Percentiles rank a stretch among this genome's conserved stretches.
phyloP scores from a whole-genome alignment of 2,797 vertebrate species.

The Chelon auratus region DNA sequence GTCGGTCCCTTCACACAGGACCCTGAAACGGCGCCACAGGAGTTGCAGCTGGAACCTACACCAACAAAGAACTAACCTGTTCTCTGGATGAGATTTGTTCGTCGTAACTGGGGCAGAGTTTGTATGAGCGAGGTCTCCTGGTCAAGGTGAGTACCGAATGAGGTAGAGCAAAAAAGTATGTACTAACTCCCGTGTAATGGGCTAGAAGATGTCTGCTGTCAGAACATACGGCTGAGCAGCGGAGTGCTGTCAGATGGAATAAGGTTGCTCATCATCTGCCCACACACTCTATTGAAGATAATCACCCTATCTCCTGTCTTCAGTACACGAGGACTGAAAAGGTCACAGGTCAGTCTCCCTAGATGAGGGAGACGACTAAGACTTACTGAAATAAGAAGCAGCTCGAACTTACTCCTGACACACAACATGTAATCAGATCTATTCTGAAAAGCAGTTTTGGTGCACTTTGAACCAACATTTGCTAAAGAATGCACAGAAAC shows the following conservation, averaged over 20 bases:
- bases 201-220: conserved; percentile 40
- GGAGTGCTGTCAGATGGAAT: conserved; percentile 37
- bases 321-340: conserved; percentile 10
- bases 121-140: too few relatives aligned
- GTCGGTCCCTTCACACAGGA: too few relatives aligned
- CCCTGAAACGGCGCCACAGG: too few relatives aligned
- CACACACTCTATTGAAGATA: conserved; percentile 35
- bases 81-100: too few relatives aligned
- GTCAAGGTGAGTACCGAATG: conserved; percentile 11
- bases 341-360: conserved; percentile 33
- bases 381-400: conserved; percentile 14
- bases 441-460: neutral
- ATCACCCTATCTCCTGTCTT: conserved; percentile 35
- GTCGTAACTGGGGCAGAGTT: too few relatives aligned
- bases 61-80: neutral
- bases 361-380: neutral
- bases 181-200: conserved; percentile 21
- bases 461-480: neutral
- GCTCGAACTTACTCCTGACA: neutral
- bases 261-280: conserved; percentile 20
- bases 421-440: neutral
- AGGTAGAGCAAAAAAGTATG: neutral
- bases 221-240: conserved; percentile 23
- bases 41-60: too few relatives aligned
- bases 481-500: too few relatives aligned